Evolutionary conservation across 2,113 vertebrate species (phyloP).

Genomic region (Porphyrio hochstetteri): DNA sequence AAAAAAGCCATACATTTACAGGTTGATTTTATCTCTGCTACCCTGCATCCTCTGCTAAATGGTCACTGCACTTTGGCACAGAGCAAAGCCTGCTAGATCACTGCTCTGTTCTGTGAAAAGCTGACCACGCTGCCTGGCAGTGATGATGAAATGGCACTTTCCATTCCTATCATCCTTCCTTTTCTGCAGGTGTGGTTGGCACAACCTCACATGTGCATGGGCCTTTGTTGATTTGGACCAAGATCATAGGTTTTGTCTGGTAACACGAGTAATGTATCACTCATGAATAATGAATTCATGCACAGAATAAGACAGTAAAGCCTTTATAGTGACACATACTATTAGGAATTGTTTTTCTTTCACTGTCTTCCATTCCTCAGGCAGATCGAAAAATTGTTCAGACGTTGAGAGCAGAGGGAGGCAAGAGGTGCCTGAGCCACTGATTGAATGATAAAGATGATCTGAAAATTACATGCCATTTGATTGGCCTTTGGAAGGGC

Average conservation of each 20-base stretch:
- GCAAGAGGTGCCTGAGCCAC: neutral
- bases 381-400: neutral
- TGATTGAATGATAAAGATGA: neutral
- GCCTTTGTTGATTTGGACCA: neutral
- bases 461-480: neutral
- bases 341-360: neutral
- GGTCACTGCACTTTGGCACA: neutral
- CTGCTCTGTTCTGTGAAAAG: neutral
- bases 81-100: neutral
- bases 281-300: neutral
- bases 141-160: neutral
- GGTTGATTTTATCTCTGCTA: neutral
- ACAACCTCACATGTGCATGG: neutral
- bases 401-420: neutral
- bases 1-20: neutral
- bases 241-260: neutral
- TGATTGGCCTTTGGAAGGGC: neutral
- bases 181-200: neutral
- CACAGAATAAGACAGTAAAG: neutral
- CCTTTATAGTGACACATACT: neutral
- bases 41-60: neutral
- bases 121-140: rapidly evolving
- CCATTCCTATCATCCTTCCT: neutral
- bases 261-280: neutral
- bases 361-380: neutral